phyloP scores from a whole-genome alignment of 2,888 invertebrate species.

The Asteroscopus sphinx region DNA sequence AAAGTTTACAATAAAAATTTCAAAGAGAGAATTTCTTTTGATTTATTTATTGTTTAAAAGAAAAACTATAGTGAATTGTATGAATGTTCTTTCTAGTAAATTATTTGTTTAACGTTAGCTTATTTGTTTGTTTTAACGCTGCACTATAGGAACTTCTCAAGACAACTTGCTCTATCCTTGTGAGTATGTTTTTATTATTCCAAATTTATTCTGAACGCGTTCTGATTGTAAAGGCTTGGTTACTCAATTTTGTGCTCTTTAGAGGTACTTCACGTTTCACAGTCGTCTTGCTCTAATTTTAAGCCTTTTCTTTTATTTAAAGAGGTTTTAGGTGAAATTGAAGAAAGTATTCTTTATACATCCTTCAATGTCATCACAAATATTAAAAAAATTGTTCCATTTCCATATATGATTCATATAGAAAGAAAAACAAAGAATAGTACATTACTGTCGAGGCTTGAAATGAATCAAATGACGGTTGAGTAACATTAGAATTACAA shows the following conservation, averaged over 20 bases:
- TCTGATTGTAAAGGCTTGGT: slow-evolving; percentile 22
- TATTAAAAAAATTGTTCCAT: too few relatives aligned
- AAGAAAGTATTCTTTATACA: too few relatives aligned
- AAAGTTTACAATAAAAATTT: slow-evolving; percentile 51
- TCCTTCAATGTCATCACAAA: too few relatives aligned
- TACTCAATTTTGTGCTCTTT: slow-evolving; percentile 1
- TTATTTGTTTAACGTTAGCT: slow-evolving; percentile 59
- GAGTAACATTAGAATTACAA: too few relatives aligned
- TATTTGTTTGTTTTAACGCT: slow-evolving; percentile 70
- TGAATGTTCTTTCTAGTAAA: slow-evolving; percentile 54
- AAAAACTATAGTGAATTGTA: slow-evolving; percentile 54
- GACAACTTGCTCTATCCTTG: slow-evolving; percentile 91
- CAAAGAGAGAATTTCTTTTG: slow-evolving; percentile 42
- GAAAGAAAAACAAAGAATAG: too few relatives aligned
- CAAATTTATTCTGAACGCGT: slow-evolving; percentile 49
- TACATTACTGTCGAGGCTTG: too few relatives aligned
- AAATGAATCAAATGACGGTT: too few relatives aligned
- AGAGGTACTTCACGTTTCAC: slow-evolving; percentile 10
- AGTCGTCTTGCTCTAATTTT: too few relatives aligned
- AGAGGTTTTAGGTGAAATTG: too few relatives aligned
- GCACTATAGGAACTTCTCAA: slow-evolving; percentile 90
- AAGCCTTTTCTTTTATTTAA: too few relatives aligned
- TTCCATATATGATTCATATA: too few relatives aligned
- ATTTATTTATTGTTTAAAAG: slow-evolving; percentile 52
- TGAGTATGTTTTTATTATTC: slow-evolving; percentile 83